These are phyloP conservation scores for Anthonomus grandis DNA, from an alignment of 1,140 invertebrate species.

Conservation along the genomic window DNA sequence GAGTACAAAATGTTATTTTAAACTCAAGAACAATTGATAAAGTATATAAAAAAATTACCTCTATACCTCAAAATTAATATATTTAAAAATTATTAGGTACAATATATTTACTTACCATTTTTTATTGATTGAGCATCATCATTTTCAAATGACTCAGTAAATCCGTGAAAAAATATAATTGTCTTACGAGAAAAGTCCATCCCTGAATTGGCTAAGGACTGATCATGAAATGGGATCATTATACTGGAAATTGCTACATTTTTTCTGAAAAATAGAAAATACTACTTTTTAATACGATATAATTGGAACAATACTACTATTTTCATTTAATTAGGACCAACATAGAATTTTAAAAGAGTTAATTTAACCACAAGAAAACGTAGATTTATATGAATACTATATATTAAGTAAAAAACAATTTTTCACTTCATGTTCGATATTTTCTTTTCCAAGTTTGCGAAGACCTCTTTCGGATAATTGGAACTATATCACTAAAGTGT, in stretches of 20 bases:
- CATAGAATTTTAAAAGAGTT: not conserved
- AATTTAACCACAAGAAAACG: not conserved
- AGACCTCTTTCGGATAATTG: too few relatives aligned
- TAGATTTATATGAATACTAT: not conserved
- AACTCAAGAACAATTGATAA: not conserved
- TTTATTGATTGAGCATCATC: slow-evolving; percentile 23
- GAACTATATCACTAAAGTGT: too few relatives aligned
- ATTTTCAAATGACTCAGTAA: slow-evolving; percentile 20
- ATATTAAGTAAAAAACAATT: not conserved
- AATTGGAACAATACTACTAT: not conserved
- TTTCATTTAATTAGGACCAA: not conserved
- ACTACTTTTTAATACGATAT: not conserved
- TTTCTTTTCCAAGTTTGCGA: too few relatives aligned
- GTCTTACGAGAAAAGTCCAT: slow-evolving; percentile 24
- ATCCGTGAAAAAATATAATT: slow-evolving; percentile 29
- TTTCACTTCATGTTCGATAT: not conserved
- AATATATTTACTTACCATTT: slow-evolving; percentile 14
- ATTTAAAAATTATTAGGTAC: not conserved
- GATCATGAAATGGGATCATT: slow-evolving; percentile 13
- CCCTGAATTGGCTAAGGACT: slow-evolving; percentile 13
- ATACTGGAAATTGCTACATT: slow-evolving; percentile 5
- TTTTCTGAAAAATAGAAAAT: not conserved
- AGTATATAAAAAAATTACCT: too few relatives aligned
- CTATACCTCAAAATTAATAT: not conserved
- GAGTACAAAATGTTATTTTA: too few relatives aligned